Base-by-base conservation (phyloP, 1,140 invertebrate species). In the Rhopalosiphum maidis region DNA sequence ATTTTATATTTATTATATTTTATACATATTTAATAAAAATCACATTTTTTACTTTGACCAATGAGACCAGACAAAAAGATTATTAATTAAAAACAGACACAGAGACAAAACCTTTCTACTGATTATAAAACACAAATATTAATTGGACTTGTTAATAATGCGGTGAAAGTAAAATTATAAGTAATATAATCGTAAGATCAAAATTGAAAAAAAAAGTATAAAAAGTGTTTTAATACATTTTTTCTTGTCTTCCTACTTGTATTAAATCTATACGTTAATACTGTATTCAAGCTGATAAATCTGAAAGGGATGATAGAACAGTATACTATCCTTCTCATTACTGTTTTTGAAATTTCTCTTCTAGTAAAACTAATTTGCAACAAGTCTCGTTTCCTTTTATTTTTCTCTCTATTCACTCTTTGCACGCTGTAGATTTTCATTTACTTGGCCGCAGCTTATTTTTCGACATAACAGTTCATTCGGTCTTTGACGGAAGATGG, bases 351-450 rank as follows among this genome's bases (percentile, higher is more conserved):
- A 82, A 48, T 82, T 77, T 91, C n/a, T 48, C 68, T 22, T 82
- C 60, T 51, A 21, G 43, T 41, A 46, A 91, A 48, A 82, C 90
- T 91, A 91, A 91, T 91, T 91, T 82, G 60, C 90, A 82, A 91
- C 90, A 46, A 91, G 68, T 41, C 37, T 91, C 21, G 54, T 37
- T 91, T 30, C 11, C n/a, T 91, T 91, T 91, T 91, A 35, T 35
- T 82, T 77, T 82, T 48, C 15, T 30, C 25, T 48, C 8, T 43
- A 18, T 82, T 48, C 35, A 60, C 25, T 60, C 23, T 18, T 8
- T 43, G 7, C 18, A 37, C 3, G 8, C 54, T 18, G 35, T 41
- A 23, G 48, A 23, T 35, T 91, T 91, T 35, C 60, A 91, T 82
- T 82, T 48, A 82, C 60, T 82, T 43, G n/a, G 35, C 60, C 41